A percentile compares a stretch with the other conserved stretches of the same genome.
Evolutionary conservation across 2,888 invertebrate genomes (phyloP).

Genomic region (Dicycla oo): DNA sequence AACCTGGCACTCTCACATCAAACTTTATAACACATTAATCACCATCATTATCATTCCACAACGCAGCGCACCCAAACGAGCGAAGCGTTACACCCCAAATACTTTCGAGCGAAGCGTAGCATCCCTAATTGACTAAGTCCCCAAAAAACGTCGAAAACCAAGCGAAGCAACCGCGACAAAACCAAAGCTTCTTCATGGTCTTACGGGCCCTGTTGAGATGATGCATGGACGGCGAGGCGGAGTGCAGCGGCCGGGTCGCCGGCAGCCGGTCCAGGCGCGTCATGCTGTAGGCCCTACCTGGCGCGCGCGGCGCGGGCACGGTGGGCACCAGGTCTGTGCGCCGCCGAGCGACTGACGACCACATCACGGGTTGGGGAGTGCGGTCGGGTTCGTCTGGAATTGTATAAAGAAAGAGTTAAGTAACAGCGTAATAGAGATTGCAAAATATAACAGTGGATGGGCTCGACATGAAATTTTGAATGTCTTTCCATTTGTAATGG

Average conservation of each 20-base stretch:
- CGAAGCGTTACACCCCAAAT: constrained; percentile 16
- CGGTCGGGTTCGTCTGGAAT: constrained; percentile 85
- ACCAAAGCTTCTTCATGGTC: constrained; percentile 63
- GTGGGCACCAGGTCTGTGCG: constrained; percentile 98
- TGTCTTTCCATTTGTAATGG: too few relatives aligned
- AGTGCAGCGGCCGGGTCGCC: constrained; percentile 72
- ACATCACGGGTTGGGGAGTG: constrained; percentile 90
- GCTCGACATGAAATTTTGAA: too few relatives aligned
- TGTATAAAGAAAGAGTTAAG: neutral
- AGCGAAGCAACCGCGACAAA: constrained; percentile 51
- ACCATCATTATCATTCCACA: neutral
- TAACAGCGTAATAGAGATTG: too few relatives aligned
- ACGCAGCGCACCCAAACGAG: neutral
- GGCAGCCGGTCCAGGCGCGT: constrained; percentile 94
- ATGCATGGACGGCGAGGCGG: constrained; percentile 80
- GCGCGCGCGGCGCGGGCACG: constrained; percentile 91
- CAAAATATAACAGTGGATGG: too few relatives aligned
- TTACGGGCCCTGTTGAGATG: constrained; percentile 85
- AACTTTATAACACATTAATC: too few relatives aligned
- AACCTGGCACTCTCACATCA: neutral
- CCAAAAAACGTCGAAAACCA: constrained; percentile 26
- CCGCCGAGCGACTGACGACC: constrained; percentile 95
- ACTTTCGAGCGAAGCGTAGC: constrained; percentile 20
- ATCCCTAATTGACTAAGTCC: constrained; percentile 1
- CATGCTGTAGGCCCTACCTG: constrained; percentile 97